Conservation (phyloP, 2,888 invertebrate genomes). For the Pheosia tremula region DNA sequence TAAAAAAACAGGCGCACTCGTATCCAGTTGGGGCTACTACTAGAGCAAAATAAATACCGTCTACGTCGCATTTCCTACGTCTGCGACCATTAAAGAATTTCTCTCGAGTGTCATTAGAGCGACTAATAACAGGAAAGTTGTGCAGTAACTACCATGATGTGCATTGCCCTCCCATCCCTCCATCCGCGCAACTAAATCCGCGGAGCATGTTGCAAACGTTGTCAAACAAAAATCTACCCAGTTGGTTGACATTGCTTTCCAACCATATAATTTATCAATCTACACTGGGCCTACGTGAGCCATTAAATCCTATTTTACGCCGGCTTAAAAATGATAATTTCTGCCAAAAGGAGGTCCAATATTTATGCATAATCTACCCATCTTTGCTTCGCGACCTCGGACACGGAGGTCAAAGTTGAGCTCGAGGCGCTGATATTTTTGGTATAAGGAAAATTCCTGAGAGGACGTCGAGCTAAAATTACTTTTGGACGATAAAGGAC, state of each 20-base stretch:
- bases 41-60: no score
- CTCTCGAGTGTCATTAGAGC: no score
- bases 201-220: no score
- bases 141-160: no score
- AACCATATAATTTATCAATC: background rate
- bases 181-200: no score
- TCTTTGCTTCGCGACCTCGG: conserved; percentile 25
- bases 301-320: background rate
- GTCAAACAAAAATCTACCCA: no score
- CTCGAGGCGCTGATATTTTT: conserved; percentile 35
- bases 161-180: no score
- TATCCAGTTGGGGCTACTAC: no score
- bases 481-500: conserved; percentile 2
- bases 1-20: no score
- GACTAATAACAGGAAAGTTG: no score
- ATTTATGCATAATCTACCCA: conserved; percentile 33
- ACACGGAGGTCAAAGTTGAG: conserved; percentile 24
- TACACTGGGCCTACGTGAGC: background rate
- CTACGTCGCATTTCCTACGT: no score
- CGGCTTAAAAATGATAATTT: conserved; percentile 36
- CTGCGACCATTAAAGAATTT: no score
- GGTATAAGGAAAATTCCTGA: conserved; percentile 40
- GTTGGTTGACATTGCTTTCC: background rate
- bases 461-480: conserved; percentile 7
- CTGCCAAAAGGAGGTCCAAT: conserved; percentile 31